These are phyloP conservation scores for Gymnoscelis rufifasciata DNA, from an alignment of 2,888 invertebrate species.

Conservation along the genomic window DNA sequence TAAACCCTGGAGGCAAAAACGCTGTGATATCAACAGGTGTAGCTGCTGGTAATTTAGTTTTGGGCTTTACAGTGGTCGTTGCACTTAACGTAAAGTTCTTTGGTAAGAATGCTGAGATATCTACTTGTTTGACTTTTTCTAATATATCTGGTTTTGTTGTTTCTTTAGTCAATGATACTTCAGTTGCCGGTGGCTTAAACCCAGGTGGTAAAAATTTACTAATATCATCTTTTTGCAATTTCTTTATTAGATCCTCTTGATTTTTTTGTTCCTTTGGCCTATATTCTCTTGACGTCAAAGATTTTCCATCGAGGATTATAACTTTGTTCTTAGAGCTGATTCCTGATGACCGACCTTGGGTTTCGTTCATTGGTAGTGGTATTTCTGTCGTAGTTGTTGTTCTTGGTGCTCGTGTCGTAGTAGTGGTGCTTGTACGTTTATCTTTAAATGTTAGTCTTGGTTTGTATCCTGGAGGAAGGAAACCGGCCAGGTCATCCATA, in stretches of 20 bases:
- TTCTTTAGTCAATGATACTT: constrained; percentile 43
- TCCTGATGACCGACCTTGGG: constrained; percentile 74
- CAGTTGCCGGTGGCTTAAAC: constrained; percentile 73
- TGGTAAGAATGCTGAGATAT: constrained; percentile 81
- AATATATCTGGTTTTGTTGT: constrained; percentile 49
- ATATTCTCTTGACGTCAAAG: constrained; percentile 77
- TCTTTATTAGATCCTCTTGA: constrained; percentile 62
- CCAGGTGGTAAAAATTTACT: constrained; percentile 83
- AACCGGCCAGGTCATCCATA: constrained; percentile 80
- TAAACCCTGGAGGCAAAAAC: constrained; percentile 82
- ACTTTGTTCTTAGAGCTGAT: constrained; percentile 80
- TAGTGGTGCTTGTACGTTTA: constrained; percentile 71
- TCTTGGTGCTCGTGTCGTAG: constrained; percentile 39
- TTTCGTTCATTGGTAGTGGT: constrained; percentile 49
- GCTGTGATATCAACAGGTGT: constrained; percentile 75
- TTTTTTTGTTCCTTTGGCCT: constrained; percentile 62
- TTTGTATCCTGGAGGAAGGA: constrained; percentile 83
- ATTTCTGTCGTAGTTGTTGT: constrained; percentile 36
- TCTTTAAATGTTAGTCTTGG: constrained; percentile 74
- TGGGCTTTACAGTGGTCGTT: constrained; percentile 53
- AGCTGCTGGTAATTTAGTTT: constrained; percentile 43
- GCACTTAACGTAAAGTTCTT: constrained; percentile 77
- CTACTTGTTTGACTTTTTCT: constrained; percentile 54
- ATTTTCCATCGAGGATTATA: constrained; percentile 74
- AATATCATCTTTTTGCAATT: constrained; percentile 77